Conservation (phyloP, 2,888 invertebrate species). For the Punctoribates punctum region DNA sequence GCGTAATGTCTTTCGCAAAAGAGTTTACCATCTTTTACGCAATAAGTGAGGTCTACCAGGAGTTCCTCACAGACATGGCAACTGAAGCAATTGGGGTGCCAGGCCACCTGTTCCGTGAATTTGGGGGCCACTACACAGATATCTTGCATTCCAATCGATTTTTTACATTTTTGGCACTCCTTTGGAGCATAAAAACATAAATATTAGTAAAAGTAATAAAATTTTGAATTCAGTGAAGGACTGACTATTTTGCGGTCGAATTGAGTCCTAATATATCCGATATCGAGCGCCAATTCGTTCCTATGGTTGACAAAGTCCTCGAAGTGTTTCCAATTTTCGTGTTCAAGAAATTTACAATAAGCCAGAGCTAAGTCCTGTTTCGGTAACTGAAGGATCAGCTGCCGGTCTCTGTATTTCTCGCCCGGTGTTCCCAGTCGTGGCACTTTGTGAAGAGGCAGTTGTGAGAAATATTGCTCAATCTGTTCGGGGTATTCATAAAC, state of each 20-base stretch:
- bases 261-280: constrained; percentile 62
- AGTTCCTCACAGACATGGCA: constrained; percentile 85
- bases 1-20: constrained; percentile 96
- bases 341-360: constrained; percentile 80
- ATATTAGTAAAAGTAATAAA: not conserved
- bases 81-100: constrained; percentile 85
- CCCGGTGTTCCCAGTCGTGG: constrained; percentile 72
- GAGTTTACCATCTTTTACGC: constrained; percentile 78
- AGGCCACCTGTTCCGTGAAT: constrained; percentile 65
- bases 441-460: constrained; percentile 76
- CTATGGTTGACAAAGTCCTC: constrained; percentile 90
- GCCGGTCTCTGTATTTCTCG: constrained; percentile 72
- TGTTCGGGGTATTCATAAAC: constrained; percentile 54
- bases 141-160: constrained; percentile 71
- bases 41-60: constrained; percentile 93
- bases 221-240: not conserved
- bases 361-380: constrained; percentile 86
- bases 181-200: constrained; percentile 57
- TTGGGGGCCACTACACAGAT: constrained; percentile 80
- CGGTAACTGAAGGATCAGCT: constrained; percentile 83
- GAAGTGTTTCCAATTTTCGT: constrained; percentile 72
- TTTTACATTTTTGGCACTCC: constrained; percentile 78
- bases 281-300: constrained; percentile 92
- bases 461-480: constrained; percentile 89
- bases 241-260: constrained; percentile 40